phyloP scores from a whole-genome alignment of 2,888 invertebrate genomes.

The Drosophila bunnanda region DNA sequence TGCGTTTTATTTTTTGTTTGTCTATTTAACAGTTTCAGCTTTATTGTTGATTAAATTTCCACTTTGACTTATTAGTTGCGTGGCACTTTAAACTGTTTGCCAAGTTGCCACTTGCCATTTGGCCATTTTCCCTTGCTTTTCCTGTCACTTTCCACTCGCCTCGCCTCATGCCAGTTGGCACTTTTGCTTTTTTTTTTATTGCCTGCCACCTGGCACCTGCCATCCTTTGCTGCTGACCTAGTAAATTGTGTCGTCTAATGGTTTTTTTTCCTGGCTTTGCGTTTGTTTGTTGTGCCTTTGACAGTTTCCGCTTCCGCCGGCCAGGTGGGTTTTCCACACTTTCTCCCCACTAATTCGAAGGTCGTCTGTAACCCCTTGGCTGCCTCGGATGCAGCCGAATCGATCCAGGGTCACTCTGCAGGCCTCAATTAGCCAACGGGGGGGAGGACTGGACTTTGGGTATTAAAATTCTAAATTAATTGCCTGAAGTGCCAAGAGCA shows the following conservation, averaged over 20 bases:
- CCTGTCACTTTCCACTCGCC: slow-evolving; percentile 39
- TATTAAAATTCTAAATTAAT: slow-evolving; percentile 80
- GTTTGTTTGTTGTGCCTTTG: slow-evolving; percentile 69
- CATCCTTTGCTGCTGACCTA: slow-evolving; percentile 58
- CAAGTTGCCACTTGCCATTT: slow-evolving; percentile 52
- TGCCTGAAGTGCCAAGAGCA: slow-evolving; percentile 60
- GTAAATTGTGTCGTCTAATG: slow-evolving; percentile 69
- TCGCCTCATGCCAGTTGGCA: slow-evolving; percentile 33
- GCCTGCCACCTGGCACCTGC: slow-evolving; percentile 49
- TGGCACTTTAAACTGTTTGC: slow-evolving; percentile 79
- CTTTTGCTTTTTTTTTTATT: slow-evolving; percentile 56
- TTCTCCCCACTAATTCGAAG: slow-evolving; percentile 24
- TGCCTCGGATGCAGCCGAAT: slow-evolving; percentile 16
- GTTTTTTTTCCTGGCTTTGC: slow-evolving; percentile 47
- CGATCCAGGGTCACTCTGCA: slow-evolving; percentile 48
- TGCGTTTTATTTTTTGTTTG: slow-evolving; percentile 47
- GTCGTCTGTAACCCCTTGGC: slow-evolving; percentile 27
- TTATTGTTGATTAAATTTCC: slow-evolving; percentile 68
- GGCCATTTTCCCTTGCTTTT: slow-evolving; percentile 38
- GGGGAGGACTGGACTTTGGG: slow-evolving; percentile 58
- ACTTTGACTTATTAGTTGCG: slow-evolving; percentile 54
- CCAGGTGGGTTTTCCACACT: slow-evolving; percentile 50
- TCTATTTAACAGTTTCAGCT: slow-evolving; percentile 62
- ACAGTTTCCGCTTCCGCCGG: slow-evolving; percentile 77
- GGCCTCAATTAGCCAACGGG: slow-evolving; percentile 55